Conservation (phyloP, 1,140 invertebrate genomes). For the Eufriesea mexicana region DNA sequence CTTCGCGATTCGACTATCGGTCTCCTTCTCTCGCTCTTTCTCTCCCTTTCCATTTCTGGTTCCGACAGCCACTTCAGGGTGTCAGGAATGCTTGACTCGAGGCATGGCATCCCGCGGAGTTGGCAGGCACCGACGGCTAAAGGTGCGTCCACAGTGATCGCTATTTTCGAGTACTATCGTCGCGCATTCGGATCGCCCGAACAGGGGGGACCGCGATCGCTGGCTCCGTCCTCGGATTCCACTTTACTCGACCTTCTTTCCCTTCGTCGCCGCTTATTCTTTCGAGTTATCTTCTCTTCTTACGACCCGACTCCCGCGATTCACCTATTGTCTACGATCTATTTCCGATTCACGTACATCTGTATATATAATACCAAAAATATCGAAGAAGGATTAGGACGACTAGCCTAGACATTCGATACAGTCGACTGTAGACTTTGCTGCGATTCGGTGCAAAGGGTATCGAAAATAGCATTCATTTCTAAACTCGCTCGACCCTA, state of each 20-base stretch:
- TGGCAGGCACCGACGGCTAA: slow-evolving; percentile 63
- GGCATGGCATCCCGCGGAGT: slow-evolving; percentile 67
- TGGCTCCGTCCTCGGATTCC: no score
- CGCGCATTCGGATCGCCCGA: not conserved
- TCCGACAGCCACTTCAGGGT: slow-evolving; percentile 71
- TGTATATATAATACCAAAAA: not conserved
- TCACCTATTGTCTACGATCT: not conserved
- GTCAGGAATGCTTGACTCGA: slow-evolving; percentile 70
- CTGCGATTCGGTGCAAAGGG: no score
- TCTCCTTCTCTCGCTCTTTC: slow-evolving; percentile 33
- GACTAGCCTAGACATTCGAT: no score
- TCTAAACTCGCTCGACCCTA: no score
- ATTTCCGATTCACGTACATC: not conserved
- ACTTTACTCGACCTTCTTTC: no score
- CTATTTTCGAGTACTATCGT: slow-evolving; percentile 20
- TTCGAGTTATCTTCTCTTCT: no score
- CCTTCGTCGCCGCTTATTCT: no score
- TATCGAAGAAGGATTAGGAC: not conserved
- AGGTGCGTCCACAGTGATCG: slow-evolving; percentile 59
- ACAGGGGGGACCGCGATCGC: not conserved
- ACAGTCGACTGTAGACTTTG: no score
- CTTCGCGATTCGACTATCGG: slow-evolving; percentile 51
- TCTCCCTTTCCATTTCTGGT: slow-evolving; percentile 66
- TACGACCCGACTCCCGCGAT: accelerated
- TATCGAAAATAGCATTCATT: no score